Conservation (phyloP, 2,797 vertebrate species). For the Champsocephalus esox region DNA sequence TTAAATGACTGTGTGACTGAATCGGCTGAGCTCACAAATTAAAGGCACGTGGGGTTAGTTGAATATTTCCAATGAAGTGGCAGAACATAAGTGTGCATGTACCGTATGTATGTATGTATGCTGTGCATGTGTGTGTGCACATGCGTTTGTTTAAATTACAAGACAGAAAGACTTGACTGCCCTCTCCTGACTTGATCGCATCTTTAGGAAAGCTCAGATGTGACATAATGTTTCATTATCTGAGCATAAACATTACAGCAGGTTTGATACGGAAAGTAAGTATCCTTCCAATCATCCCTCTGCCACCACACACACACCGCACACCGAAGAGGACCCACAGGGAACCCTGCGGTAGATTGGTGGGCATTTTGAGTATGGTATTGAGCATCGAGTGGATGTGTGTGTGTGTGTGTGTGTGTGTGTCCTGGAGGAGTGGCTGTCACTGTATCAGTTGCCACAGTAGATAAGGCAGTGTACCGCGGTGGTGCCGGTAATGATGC, state of each 20-base stretch:
- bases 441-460: constrained; percentile 73
- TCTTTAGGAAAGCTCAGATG: constrained; percentile 43
- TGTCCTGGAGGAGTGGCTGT: constrained; percentile 70
- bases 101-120: constrained; percentile 5
- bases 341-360: constrained; percentile 49
- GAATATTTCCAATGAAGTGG: constrained; percentile 63
- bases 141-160: constrained; percentile 18
- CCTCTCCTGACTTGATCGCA: constrained; percentile 67
- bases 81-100: constrained; percentile 36
- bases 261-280: constrained; percentile 55
- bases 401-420: constrained; percentile 25
- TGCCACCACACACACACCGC: constrained; percentile 38
- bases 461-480: constrained; percentile 72
- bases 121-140: constrained; percentile 5
- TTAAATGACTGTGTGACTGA: constrained; percentile 70
- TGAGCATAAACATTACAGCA: constrained; percentile 47
- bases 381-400: constrained; percentile 8
- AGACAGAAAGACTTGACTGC: constrained; percentile 64
- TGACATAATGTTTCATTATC: constrained; percentile 58
- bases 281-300: constrained; percentile 29
- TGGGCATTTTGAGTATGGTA: constrained; percentile 29
- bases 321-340: constrained; percentile 28
- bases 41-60: constrained; percentile 68
- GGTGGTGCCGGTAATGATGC: constrained; percentile 78
- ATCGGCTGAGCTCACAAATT: constrained; percentile 75